These are phyloP conservation scores for Pseudoips prasinana DNA, from an alignment of 2,888 invertebrate genomes.

Conservation along the genomic window DNA sequence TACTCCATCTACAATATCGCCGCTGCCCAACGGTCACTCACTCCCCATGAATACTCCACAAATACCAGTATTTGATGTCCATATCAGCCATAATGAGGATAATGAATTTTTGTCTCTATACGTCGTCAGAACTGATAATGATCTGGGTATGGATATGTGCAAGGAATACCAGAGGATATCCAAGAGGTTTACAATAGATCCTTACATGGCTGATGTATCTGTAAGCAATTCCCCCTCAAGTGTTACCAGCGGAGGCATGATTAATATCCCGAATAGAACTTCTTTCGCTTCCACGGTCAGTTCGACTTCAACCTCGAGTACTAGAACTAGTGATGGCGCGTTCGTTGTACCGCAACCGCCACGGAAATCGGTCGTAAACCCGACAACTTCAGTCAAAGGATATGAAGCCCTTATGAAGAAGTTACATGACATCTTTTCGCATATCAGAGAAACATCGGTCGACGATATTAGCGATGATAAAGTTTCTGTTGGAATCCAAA, in stretches of 20 bases:
- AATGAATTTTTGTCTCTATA: constrained; percentile 71
- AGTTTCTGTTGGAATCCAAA: constrained; percentile 67
- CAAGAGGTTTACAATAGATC: constrained; percentile 70
- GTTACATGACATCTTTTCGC: constrained; percentile 68
- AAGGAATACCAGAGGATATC: constrained; percentile 75
- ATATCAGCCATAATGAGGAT: constrained; percentile 70
- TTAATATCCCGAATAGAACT: constrained; percentile 65
- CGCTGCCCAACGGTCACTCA: constrained; percentile 71
- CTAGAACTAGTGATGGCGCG: constrained; percentile 71
- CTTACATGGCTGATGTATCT: constrained; percentile 71
- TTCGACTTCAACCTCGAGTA: constrained; percentile 65
- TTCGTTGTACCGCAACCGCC: constrained; percentile 77
- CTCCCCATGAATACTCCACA: constrained; percentile 64
- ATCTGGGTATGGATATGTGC: constrained; percentile 73
- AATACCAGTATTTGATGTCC: constrained; percentile 69
- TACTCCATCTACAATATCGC: constrained; percentile 75
- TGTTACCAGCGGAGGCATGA: constrained; percentile 70
- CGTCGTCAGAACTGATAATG: constrained; percentile 70
- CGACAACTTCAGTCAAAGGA: constrained; percentile 67
- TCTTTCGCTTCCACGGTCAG: constrained; percentile 72
- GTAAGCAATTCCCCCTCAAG: constrained; percentile 72
- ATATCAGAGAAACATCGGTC: constrained; percentile 55
- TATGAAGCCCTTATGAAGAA: constrained; percentile 69
- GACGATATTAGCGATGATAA: constrained; percentile 65
- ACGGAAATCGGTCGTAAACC: constrained; percentile 63